Conservation (phyloP, 2,113 vertebrate species). For the Nothobranchius kuhntae region DNA sequence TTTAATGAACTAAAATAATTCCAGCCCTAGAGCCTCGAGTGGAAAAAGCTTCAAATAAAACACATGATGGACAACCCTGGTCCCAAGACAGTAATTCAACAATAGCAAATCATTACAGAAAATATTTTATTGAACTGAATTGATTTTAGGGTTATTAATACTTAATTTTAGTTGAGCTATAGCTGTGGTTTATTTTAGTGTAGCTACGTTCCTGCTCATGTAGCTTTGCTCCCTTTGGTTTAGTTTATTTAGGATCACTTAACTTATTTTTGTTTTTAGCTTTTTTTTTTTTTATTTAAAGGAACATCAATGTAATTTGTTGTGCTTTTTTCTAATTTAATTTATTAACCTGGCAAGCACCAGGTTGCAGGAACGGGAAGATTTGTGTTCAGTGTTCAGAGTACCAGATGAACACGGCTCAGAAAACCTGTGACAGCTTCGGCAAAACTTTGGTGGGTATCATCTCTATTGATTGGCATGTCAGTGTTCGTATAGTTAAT, state of each 20-base stretch:
- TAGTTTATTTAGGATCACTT: not conserved
- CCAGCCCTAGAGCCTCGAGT: too few relatives aligned
- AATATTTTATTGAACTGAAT: too few relatives aligned
- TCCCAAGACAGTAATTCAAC: too few relatives aligned
- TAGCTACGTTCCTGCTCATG: not conserved
- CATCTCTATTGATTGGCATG: not conserved
- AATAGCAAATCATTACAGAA: too few relatives aligned
- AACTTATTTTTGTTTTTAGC: too few relatives aligned
- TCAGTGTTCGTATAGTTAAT: not conserved
- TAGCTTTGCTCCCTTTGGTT: not conserved
- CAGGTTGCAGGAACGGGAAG: constrained; percentile 56
- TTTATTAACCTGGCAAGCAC: not conserved
- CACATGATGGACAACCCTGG: too few relatives aligned
- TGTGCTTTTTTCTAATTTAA: not conserved
- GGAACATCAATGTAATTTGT: too few relatives aligned
- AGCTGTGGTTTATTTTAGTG: not conserved
- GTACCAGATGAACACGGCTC: constrained; percentile 40
- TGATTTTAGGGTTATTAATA: too few relatives aligned
- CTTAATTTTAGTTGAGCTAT: too few relatives aligned
- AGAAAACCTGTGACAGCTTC: constrained; percentile 73
- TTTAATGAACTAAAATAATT: too few relatives aligned
- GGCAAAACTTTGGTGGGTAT: constrained; percentile 65
- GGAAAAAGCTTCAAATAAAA: too few relatives aligned
- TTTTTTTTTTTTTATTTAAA: too few relatives aligned
- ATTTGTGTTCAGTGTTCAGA: constrained; percentile 70